These are phyloP conservation scores for Drosophila athabasca DNA, from an alignment of 1,140 invertebrate genomes.

Conservation along the genomic window DNA sequence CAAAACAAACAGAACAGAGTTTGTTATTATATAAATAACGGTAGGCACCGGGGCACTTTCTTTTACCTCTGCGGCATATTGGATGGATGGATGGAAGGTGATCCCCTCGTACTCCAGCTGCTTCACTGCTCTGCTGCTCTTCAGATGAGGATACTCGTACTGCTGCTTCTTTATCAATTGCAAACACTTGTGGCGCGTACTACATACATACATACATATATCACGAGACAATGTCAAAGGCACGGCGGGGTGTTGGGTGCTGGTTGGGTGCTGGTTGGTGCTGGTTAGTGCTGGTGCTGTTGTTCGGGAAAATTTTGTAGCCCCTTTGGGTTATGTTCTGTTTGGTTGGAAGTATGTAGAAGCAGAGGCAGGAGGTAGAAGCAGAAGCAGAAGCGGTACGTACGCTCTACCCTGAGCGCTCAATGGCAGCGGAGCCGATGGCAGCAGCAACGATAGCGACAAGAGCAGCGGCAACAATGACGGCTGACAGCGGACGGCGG, in stretches of 20 bases:
- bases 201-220: too few relatives aligned
- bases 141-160: too few relatives aligned
- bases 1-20: conserved; percentile 60
- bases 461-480: too few relatives aligned
- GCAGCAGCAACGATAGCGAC: conserved; percentile 12
- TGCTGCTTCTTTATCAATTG: conserved; percentile 64
- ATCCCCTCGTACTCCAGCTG: conserved; percentile 3
- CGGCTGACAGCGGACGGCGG: conserved; percentile 1
- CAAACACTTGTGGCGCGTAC: conserved; percentile 47
- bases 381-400: conserved; percentile 18
- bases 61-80: conserved; percentile 74
- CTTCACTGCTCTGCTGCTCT: too few relatives aligned
- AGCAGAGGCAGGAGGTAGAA: conserved; percentile 14
- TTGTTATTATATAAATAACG: conserved; percentile 62
- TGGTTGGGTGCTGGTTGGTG: too few relatives aligned
- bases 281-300: too few relatives aligned
- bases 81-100: background rate
- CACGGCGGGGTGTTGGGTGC: conserved; percentile 1
- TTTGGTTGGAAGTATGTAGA: conserved; percentile 16
- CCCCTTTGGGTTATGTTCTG: conserved; percentile 5
- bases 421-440: too few relatives aligned
- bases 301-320: conserved; percentile 1
- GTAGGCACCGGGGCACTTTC: conserved; percentile 31
- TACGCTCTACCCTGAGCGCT: too few relatives aligned
- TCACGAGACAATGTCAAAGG: conserved; percentile 18